Conservation (phyloP, 2,113 vertebrate species). For the Nettapus auritus region DNA sequence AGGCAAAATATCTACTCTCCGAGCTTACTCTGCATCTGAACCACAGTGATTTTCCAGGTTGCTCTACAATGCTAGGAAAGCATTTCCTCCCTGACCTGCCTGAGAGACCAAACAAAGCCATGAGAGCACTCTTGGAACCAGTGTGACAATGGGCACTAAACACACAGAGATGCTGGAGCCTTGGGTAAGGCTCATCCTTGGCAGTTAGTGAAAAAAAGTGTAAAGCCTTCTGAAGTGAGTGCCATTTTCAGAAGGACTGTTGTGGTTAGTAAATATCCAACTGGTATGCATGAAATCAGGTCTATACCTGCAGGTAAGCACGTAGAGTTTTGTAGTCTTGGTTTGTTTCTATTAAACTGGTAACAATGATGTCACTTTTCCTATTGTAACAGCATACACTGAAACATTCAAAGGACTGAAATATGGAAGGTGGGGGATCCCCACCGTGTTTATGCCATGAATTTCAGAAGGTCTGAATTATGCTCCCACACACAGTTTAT, state of each 20-base stretch:
- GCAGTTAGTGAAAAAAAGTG: not conserved
- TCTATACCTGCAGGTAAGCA: constrained; percentile 2
- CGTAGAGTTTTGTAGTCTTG: not conserved
- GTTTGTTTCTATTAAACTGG: not conserved
- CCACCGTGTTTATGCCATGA: not conserved
- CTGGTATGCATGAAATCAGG: not conserved
- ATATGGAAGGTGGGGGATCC: not conserved
- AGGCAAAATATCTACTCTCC: not conserved
- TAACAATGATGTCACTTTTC: not conserved
- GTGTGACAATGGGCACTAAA: not conserved
- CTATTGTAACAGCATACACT: not conserved
- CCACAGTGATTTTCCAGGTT: not conserved
- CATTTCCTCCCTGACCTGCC: not conserved
- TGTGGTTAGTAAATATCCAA: not conserved
- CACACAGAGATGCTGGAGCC: not conserved
- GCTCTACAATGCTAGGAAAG: not conserved
- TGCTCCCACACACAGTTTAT: not conserved
- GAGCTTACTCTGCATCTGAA: not conserved
- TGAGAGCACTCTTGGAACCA: not conserved
- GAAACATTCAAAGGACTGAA: not conserved
- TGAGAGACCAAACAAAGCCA: not conserved
- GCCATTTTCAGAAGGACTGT: not conserved
- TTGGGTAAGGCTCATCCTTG: not conserved
- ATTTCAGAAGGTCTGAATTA: not conserved
- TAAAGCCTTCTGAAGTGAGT: not conserved